Conservation (phyloP, 1,140 invertebrate genomes). For the Penaeus indicus region DNA sequence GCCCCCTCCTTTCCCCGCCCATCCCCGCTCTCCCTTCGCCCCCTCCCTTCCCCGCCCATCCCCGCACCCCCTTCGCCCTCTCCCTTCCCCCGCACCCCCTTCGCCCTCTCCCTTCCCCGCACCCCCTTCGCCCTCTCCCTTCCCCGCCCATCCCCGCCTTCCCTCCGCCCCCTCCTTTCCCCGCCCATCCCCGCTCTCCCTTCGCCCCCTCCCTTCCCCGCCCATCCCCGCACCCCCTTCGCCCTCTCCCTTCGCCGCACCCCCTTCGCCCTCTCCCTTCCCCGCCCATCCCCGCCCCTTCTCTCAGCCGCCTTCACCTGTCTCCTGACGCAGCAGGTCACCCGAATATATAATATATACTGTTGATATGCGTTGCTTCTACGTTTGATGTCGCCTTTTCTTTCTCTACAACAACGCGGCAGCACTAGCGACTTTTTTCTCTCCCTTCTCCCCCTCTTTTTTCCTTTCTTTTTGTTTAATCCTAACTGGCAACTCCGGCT, state of each 20-base stretch:
- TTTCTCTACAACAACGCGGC: too few species aligned
- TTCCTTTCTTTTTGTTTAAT: too few species aligned
- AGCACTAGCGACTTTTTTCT: too few species aligned
- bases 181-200: neutral
- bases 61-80: neutral
- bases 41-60: neutral
- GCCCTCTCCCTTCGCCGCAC: neutral
- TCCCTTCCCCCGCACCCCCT: too few species aligned
- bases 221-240: neutral
- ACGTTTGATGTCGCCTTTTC: too few species aligned
- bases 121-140: neutral
- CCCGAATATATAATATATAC: too few species aligned
- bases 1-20: neutral
- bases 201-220: neutral
- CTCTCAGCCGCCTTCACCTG: neutral
- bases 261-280: conserved; percentile 7
- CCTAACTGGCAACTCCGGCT: too few species aligned
- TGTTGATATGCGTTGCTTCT: too few species aligned
- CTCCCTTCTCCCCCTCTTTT: too few species aligned
- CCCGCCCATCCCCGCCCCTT: neutral
- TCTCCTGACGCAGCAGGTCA: neutral
- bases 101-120: too few species aligned
- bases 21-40: neutral
- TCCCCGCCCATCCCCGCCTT: neutral
- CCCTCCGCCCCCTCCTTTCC: neutral